Evolutionary conservation across 1,140 invertebrate species (phyloP).

Genomic region (Zophobas morio): DNA sequence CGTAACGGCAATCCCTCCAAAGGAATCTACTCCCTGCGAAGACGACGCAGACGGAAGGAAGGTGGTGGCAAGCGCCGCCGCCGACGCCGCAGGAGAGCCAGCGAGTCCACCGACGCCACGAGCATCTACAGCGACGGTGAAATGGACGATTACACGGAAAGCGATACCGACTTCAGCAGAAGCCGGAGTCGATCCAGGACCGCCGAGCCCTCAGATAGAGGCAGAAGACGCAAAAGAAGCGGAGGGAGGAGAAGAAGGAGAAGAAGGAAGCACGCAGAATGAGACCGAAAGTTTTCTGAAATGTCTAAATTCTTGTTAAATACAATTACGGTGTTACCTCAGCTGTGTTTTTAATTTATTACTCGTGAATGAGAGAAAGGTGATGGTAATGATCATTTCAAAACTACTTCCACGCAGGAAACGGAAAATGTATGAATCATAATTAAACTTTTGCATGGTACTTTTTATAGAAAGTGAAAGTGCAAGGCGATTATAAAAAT

Average conservation of each 20-base stretch:
- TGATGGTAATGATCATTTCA: constrained; percentile 16
- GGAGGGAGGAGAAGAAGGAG: constrained; percentile 1
- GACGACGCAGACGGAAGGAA: neutral
- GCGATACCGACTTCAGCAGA: neutral
- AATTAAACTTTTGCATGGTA: constrained; percentile 31
- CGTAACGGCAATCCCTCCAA: neutral
- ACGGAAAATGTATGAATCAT: constrained; percentile 35
- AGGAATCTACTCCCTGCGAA: neutral
- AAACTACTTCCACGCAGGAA: constrained; percentile 21
- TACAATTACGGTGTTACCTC: too few relatives aligned
- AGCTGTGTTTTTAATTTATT: neutral
- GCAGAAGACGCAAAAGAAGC: neutral
- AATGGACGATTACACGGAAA: neutral
- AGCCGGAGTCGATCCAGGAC: neutral
- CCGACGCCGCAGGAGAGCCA: neutral
- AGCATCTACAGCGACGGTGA: neutral
- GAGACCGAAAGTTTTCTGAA: too few relatives aligned
- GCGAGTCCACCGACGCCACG: neutral
- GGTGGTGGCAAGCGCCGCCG: neutral
- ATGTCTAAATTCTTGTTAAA: too few relatives aligned
- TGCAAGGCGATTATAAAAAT: constrained; percentile 6
- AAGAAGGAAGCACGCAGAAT: neutral
- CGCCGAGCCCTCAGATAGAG: constrained; percentile 14
- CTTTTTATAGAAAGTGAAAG: constrained; percentile 30
- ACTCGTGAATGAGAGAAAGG: constrained; percentile 20